Evolutionary conservation across 2,888 invertebrate genomes (phyloP).

Genomic region (Pilophorus perplexus): DNA sequence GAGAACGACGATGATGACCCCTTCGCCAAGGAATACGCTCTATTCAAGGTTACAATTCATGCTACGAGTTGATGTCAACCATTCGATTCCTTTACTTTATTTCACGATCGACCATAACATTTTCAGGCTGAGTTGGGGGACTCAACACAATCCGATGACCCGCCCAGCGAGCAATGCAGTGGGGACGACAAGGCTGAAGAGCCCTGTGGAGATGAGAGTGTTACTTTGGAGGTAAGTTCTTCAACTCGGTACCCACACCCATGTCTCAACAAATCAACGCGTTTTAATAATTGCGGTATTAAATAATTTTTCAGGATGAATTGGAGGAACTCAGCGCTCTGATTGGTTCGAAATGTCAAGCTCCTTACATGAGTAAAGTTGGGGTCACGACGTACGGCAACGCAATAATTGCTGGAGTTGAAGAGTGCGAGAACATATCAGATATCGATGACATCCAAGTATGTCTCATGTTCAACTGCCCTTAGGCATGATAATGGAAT

Average conservation of each 20-base stretch:
- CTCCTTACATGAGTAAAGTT: constrained; percentile 78
- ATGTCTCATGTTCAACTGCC: constrained; percentile 33
- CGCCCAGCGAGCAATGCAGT: background rate
- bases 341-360: constrained; percentile 82
- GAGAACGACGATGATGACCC: constrained; percentile 50
- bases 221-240: constrained; percentile 24
- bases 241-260: constrained; percentile 5
- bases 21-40: constrained; percentile 62
- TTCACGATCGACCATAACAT: too few species aligned
- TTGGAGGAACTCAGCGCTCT: constrained; percentile 65
- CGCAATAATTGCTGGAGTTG: constrained; percentile 75
- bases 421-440: constrained; percentile 56
- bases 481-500: background rate
- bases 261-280: too few species aligned
- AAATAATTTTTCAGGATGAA: constrained; percentile 48
- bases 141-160: constrained; percentile 45
- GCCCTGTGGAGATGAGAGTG: too few species aligned
- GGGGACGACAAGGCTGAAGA: constrained; percentile 22
- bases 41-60: constrained; percentile 64
- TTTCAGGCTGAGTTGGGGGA: constrained; percentile 59
- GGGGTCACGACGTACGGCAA: constrained; percentile 77
- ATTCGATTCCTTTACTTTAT: too few species aligned
- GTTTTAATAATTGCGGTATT: background rate
- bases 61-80: too few species aligned
- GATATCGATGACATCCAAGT: constrained; percentile 65